A percentile compares a stretch with the other conserved stretches of the same genome.
Evolutionary conservation across 2,113 vertebrate species (phyloP).

Genomic region (Phylloscopus trochilus): DNA sequence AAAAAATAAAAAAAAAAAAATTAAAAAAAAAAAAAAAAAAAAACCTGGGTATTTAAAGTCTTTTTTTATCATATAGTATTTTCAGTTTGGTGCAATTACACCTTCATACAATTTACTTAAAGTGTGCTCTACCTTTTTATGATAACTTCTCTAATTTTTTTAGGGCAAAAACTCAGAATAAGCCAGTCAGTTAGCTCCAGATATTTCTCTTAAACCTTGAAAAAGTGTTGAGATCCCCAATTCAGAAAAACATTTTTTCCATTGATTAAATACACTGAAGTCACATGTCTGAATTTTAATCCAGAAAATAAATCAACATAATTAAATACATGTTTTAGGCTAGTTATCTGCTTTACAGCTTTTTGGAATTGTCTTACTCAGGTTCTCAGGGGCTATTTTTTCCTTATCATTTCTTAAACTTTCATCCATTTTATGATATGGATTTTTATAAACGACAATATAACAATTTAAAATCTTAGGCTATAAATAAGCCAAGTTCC

Average conservation of each 20-base stretch:
- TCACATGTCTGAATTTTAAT: background rate
- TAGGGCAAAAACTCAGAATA: background rate
- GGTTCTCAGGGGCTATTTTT: background rate
- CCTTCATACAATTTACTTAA: background rate
- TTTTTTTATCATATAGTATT: background rate
- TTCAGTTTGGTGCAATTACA: background rate
- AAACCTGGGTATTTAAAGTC: background rate
- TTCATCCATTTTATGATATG: background rate
- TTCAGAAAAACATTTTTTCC: background rate
- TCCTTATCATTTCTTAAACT: background rate
- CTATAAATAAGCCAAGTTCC: background rate
- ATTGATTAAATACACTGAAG: background rate
- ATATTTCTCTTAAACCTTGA: background rate
- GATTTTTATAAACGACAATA: background rate
- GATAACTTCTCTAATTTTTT: background rate
- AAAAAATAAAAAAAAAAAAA: background rate
- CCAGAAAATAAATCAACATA: background rate
- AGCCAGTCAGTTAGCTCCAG: background rate
- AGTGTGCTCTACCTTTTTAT: background rate
- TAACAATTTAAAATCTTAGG: background rate
- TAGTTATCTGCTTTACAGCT: background rate
- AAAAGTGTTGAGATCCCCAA: background rate
- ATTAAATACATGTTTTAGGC: conserved; percentile 4
- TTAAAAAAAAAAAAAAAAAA: background rate
- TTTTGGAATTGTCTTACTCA: background rate